Percentiles rank a stretch among this genome's conserved stretches.
These are phyloP conservation scores for Echinarachnius parma DNA, from an alignment of 53 echinoderm and acorn worm species.

Conservation along the genomic window DNA sequence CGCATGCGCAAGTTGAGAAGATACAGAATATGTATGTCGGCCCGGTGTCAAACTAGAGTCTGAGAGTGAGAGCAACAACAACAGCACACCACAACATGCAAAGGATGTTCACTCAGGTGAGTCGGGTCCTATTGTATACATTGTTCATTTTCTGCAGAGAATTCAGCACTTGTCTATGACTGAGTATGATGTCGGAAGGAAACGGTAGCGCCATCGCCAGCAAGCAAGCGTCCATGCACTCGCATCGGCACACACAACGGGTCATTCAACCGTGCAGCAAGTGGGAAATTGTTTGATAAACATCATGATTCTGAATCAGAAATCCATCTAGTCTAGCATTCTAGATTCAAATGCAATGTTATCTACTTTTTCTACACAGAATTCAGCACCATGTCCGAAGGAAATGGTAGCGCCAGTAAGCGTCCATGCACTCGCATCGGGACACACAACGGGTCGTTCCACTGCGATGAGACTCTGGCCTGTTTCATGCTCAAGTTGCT, in stretches of 20 bases:
- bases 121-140: no score
- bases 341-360: neutral
- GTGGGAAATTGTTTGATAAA: no score
- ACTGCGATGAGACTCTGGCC: conserved; percentile 89
- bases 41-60: no score
- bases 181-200: conserved; percentile 32
- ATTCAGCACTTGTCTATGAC: neutral
- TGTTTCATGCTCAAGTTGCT: conserved; percentile 75
- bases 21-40: no score
- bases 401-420: conserved; percentile 34
- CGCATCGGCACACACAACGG: conserved; percentile 91
- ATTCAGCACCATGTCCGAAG: conserved; percentile 9
- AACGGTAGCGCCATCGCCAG: conserved; percentile 34
- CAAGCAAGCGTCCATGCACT: conserved; percentile 39
- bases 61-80: no score
- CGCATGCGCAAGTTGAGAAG: no score
- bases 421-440: conserved; percentile 58
- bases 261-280: conserved; percentile 90
- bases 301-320: no score
- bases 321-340: no score
- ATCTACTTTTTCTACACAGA: neutral
- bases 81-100: no score
- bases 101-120: no score
- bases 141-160: conserved; percentile 1
- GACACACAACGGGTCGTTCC: conserved; percentile 91